Conservation (phyloP, 2,888 invertebrate species). For the Xestia sexstrigata region DNA sequence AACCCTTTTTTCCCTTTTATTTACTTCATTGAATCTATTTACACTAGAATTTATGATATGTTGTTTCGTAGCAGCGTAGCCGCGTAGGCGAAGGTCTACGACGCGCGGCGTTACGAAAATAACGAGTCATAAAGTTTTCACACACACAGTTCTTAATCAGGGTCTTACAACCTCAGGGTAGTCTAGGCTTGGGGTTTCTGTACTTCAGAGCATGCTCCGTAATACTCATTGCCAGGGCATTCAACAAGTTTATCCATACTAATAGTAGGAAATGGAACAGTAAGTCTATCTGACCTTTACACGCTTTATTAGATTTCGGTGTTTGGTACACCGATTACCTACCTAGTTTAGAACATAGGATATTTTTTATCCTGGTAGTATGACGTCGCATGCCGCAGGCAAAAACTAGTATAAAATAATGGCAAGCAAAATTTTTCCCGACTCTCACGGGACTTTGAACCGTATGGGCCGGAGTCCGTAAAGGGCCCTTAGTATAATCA, state of each 20-base stretch:
- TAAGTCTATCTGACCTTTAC: too few relatives aligned
- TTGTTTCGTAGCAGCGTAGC: constrained; percentile 20
- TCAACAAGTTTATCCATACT: not conserved
- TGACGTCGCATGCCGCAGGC: not conserved
- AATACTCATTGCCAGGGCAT: not conserved
- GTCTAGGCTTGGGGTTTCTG: not conserved
- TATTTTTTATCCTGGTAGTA: too few relatives aligned
- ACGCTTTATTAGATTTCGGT: too few relatives aligned
- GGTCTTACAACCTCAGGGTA: not conserved
- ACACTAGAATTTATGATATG: constrained; percentile 39
- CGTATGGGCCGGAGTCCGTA: not conserved
- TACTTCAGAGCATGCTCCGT: not conserved
- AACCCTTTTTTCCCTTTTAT: constrained; percentile 19
- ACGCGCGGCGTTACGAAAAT: constrained; percentile 5
- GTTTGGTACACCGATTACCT: too few relatives aligned
- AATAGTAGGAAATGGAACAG: not conserved
- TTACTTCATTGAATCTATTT: constrained; percentile 36
- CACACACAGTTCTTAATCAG: not conserved
- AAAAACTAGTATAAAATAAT: not conserved
- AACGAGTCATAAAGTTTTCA: not conserved
- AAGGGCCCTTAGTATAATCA: not conserved
- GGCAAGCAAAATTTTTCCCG: not conserved
- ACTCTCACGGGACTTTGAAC: not conserved
- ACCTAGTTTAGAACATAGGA: too few relatives aligned
- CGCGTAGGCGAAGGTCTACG: constrained; percentile 25